Conservation (phyloP, 2,113 vertebrate species). For the Menura novaehollandiae region DNA sequence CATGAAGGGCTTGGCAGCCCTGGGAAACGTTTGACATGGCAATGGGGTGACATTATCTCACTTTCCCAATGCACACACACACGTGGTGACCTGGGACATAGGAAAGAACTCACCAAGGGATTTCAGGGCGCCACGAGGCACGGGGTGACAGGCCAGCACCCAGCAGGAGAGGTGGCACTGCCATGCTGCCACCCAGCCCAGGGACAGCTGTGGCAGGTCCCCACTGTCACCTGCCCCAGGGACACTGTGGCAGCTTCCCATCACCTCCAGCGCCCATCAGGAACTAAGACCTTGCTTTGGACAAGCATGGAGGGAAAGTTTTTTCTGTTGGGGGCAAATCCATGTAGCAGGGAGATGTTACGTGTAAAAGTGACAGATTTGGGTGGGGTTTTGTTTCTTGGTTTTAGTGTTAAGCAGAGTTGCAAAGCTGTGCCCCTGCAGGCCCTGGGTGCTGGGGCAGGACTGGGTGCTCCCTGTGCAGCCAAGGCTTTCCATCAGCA, state of each 20-base stretch:
- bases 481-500: not conserved
- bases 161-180: not conserved
- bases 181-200: rapidly evolving
- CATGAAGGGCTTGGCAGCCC: not conserved
- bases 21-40: not conserved
- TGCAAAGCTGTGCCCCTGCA: not conserved
- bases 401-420: not conserved
- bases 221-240: not conserved
- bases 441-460: not conserved
- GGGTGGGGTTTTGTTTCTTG: not conserved
- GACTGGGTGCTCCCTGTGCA: not conserved
- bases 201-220: not conserved
- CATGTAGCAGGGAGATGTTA: rapidly evolving
- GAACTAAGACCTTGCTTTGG: rapidly evolving
- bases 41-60: not conserved
- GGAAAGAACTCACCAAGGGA: not conserved
- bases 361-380: rapidly evolving
- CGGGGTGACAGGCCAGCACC: not conserved
- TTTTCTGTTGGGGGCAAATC: too few species aligned
- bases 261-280: rapidly evolving
- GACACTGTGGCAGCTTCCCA: rapidly evolving
- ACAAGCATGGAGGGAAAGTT: rapidly evolving
- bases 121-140: not conserved
- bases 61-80: not conserved
- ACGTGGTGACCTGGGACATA: not conserved